Evolutionary conservation across 2,113 vertebrate genomes (phyloP).

Genomic region (Corythaixoides concolor): DNA sequence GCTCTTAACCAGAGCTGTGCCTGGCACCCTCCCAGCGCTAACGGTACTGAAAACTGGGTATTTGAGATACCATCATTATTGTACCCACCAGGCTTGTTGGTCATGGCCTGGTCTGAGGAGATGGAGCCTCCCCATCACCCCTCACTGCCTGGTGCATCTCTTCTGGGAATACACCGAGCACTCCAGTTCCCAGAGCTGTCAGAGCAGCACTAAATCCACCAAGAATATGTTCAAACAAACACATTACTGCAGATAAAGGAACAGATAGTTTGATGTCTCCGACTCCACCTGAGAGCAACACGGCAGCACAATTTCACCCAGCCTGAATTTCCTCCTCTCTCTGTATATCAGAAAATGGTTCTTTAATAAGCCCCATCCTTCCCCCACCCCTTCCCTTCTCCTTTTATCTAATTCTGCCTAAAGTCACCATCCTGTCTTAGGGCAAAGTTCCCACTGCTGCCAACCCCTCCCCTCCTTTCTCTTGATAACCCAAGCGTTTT

Average conservation of each 20-base stretch:
- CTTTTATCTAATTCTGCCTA: neutral
- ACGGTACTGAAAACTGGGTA: accelerated
- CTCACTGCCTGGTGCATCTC: neutral
- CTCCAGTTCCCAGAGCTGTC: neutral
- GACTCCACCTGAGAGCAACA: neutral
- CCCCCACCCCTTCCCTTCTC: neutral
- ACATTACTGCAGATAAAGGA: neutral
- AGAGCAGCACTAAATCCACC: neutral
- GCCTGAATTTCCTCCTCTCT: neutral
- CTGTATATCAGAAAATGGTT: neutral
- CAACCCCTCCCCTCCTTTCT: neutral
- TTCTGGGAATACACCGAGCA: neutral
- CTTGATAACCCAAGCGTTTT: neutral
- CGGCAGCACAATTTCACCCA: accelerated
- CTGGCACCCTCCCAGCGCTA: neutral
- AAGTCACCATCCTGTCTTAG: neutral
- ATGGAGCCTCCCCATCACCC: neutral
- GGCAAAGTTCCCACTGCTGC: neutral
- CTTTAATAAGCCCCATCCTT: neutral
- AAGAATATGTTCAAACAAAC: neutral
- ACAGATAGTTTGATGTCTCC: neutral
- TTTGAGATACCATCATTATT: accelerated
- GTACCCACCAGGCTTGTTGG: neutral
- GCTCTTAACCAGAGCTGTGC: neutral
- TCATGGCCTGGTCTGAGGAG: accelerated